phyloP scores from a whole-genome alignment of 2,888 invertebrate species.

The Leptopterna dolabrata region DNA sequence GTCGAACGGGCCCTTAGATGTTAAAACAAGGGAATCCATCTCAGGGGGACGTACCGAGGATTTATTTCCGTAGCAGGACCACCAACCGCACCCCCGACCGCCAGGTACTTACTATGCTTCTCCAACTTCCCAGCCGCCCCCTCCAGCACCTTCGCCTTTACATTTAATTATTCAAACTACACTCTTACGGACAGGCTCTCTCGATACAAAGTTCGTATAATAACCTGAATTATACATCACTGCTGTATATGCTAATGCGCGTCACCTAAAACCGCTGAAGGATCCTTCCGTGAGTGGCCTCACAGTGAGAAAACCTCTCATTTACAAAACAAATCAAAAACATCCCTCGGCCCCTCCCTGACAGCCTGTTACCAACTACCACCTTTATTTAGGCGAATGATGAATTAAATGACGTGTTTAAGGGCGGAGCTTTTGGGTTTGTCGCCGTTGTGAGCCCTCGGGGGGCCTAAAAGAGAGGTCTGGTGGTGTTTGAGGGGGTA shows the following conservation, averaged over 20 bases:
- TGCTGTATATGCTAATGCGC: background rate
- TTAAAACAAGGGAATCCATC: background rate
- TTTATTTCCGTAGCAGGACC: background rate
- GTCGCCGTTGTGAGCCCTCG: background rate
- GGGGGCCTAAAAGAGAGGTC: background rate
- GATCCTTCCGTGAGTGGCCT: background rate
- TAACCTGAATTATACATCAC: conserved; percentile 29
- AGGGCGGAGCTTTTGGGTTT: background rate
- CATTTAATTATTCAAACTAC: conserved; percentile 3
- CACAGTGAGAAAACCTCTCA: background rate
- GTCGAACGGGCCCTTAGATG: background rate
- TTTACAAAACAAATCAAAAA: conserved; percentile 29
- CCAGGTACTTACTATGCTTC: background rate
- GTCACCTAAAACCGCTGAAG: background rate
- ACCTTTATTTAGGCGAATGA: conserved; percentile 19
- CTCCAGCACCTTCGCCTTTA: background rate
- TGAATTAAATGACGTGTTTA: conserved; percentile 26
- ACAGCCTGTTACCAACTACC: background rate
- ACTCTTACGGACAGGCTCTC: background rate
- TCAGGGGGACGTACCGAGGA: background rate
- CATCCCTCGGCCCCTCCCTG: background rate
- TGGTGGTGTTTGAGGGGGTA: background rate
- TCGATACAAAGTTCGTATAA: conserved; percentile 23
- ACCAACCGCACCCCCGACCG: background rate
- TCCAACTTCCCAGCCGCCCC: background rate